phyloP scores from a whole-genome alignment of 2,888 invertebrate genomes.

The Lymantria monacha region DNA sequence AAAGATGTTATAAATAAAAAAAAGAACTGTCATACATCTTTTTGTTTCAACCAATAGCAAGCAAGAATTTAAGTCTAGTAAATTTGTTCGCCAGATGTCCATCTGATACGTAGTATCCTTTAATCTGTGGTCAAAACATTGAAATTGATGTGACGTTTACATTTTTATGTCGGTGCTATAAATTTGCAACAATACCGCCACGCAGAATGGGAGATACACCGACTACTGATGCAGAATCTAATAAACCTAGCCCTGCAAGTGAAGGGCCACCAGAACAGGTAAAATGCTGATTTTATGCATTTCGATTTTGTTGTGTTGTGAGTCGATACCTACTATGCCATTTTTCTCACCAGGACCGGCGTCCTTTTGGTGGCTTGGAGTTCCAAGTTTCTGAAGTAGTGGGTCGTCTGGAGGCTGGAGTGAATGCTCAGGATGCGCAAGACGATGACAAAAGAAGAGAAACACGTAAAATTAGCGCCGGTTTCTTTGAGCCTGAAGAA shows the following conservation, averaged over 20 bases:
- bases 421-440: slow-evolving; percentile 65
- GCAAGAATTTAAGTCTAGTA: no score
- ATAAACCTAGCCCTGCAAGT: slow-evolving; percentile 50
- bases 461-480: slow-evolving; percentile 74
- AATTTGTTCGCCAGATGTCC: no score
- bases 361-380: slow-evolving; percentile 84
- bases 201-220: slow-evolving; percentile 77
- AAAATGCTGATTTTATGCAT: slow-evolving; percentile 26
- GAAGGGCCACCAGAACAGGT: slow-evolving; percentile 58
- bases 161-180: slow-evolving; percentile 68
- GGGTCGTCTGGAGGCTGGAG: slow-evolving; percentile 86
- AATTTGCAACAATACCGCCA: slow-evolving; percentile 66
- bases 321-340: slow-evolving; percentile 32
- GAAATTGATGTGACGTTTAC: slow-evolving; percentile 73
- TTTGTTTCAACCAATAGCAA: no score
- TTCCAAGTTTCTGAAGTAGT: slow-evolving; percentile 89
- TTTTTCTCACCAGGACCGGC: slow-evolving; percentile 78
- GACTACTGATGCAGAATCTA: slow-evolving; percentile 60
- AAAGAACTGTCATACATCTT: no score
- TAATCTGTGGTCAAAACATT: slow-evolving; percentile 73
- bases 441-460: slow-evolving; percentile 67
- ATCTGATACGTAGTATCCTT: no score
- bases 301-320: slow-evolving; percentile 9
- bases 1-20: no score
- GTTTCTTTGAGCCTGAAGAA: slow-evolving; percentile 80